Base-by-base conservation (phyloP, 2,113 vertebrate species). In the Eulemur rufifrons region DNA sequence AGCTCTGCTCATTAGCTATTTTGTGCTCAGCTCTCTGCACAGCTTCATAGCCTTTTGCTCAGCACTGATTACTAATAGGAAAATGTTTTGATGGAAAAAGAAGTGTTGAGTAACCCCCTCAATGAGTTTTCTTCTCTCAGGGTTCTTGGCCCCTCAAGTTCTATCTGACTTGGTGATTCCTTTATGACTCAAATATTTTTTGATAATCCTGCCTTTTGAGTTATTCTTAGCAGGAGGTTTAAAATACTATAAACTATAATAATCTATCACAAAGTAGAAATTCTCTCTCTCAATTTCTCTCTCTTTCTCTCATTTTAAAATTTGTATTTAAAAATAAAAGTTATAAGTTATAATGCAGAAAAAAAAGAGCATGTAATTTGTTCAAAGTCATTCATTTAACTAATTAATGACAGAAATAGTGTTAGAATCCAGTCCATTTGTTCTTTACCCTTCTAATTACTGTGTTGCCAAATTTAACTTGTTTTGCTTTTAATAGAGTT, bases 401-500 rank as follows among this genome's bases (percentile, higher is more conserved):
- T 86, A 77, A 93, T 85, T 77, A 87, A 86, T 93, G 32, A 50
- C 21, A 94, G 39, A 83, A 88, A 63, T 59, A 47, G 8, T 77
- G 50, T 94, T 84, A 74, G 63, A 92, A 78, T 92, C 1, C 8
- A 90, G 3, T 69, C 42, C 25, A 50, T 69, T 69, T 90, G 32
- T 83, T 94, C 34, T 77, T 91, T 95, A 15, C 5, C 64, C 47
- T 78, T 94, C 42, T 80, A 93, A 86, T 86, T 82, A 89, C 25
- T 89, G 13, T 68, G 29, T 32, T 88, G 78, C 27, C 74, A 89
- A 92, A 93, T 91, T 91, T 91, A 91, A 93, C 66, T 81, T 73
- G 21, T 80, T 97, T 92, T 91, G 34, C 23, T 87, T 94, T 93
- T 86, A 74, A 64, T 76, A 50, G 21, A 83, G 21, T 87, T 95